Evolutionary conservation across 1,140 invertebrate genomes (phyloP).

Genomic region (Platorchestia sp.): DNA sequence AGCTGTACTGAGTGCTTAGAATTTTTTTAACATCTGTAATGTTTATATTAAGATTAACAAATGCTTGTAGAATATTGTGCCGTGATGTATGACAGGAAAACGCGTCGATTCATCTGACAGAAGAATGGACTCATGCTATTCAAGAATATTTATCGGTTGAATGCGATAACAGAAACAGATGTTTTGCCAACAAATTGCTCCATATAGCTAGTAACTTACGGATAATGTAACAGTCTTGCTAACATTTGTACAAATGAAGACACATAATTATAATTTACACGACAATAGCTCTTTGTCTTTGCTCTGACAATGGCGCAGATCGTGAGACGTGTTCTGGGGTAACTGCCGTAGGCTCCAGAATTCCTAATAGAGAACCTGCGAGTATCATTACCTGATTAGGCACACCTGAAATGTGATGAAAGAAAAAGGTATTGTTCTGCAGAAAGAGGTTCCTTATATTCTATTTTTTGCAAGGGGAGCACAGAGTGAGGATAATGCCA

Average conservation of each 20-base stretch:
- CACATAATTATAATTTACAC: neutral
- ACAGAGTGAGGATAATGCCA: neutral
- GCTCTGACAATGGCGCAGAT: neutral
- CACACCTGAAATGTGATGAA: neutral
- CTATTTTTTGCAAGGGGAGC: neutral
- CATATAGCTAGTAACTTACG: neutral
- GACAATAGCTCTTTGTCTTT: neutral
- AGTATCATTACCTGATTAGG: neutral
- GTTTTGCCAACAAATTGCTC: neutral
- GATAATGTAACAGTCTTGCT: neutral
- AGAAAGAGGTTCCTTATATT: neutral
- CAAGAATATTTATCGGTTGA: neutral
- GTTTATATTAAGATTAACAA: conserved; percentile 4
- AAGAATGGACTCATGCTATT: neutral
- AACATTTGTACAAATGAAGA: neutral
- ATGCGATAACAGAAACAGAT: neutral
- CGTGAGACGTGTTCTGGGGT: neutral
- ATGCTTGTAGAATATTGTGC: neutral
- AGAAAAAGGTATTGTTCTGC: neutral
- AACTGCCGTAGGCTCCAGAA: neutral
- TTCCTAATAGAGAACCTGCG: neutral
- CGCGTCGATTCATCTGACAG: neutral
- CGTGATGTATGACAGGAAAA: neutral
- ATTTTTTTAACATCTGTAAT: neutral
- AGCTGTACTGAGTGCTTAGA: neutral